Base-by-base conservation (phyloP, 2,888 invertebrate species). In the Dicyrtomina minuta region DNA sequence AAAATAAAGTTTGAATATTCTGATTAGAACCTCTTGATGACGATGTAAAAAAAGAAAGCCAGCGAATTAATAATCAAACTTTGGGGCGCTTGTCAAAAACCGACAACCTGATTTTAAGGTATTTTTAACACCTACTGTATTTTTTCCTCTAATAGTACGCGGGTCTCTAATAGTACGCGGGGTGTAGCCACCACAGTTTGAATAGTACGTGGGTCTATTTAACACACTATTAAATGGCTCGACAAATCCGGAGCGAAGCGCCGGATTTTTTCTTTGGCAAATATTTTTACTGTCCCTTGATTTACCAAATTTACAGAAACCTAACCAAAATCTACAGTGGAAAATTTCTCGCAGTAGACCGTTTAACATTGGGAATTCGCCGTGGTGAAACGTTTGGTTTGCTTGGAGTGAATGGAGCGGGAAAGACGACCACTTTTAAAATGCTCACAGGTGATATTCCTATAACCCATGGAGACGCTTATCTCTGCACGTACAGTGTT, bases 391-490 rank as follows among this genome's bases (percentile, higher is more conserved):
- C 91, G 79, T 92, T 92, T 79, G 92, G 92, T 1, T 82, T 93
- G 51, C 83, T 93, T 61, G 92, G 93, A 1, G 88, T 92, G 0
- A 93, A 93, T 80, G 93, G 93, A 12, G 92, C 93, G 1, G 93
- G 93, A 0, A 93, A 93, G 81, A 93, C 92, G 0, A 88, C 89
- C 0, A 93, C 93, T 0, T 95, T 96, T 81, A 91, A 90, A 83
- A 92, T 93, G 90, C 83, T 94, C 79, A 93, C 93, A 60, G 93
- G 94, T 0, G 93, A 92, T 80, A 89, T 89, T 79, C 81, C 82
- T 3, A 86, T 90, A 13, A 87, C 89, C 0, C 84, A 84, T 65
- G 92, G 92, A 0, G 86, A 88, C 62, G 90, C 88, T 0, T 89
- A 84, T 82, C 86, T 92, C 13, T 84, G 86, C 74, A 87, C 87